Evolutionary conservation across 2,888 invertebrate species (phyloP).

Genomic region (Drosophila cracens): DNA sequence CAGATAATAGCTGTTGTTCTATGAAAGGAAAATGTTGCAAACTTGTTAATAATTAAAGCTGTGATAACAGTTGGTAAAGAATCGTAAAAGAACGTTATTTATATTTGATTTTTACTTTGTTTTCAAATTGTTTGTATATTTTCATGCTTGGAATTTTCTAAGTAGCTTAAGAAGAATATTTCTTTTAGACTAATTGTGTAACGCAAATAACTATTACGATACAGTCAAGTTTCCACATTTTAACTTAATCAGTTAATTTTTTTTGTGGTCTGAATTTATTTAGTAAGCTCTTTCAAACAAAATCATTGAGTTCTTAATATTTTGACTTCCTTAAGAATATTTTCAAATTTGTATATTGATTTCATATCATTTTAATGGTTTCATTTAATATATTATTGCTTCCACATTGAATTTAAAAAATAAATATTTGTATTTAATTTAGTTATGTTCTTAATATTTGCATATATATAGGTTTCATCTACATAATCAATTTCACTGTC

Average conservation of each 20-base stretch:
- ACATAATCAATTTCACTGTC: neutral
- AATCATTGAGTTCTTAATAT: neutral
- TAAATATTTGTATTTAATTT: neutral
- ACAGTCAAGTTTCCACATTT: neutral
- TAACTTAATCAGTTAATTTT: neutral
- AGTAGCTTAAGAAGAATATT: neutral
- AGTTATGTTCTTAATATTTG: neutral
- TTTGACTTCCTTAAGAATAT: neutral
- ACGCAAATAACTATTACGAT: neutral
- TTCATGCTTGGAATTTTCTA: neutral
- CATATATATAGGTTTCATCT: neutral
- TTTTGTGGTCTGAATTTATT: neutral
- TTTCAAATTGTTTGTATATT: neutral
- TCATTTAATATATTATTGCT: neutral
- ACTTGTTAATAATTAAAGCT: slow-evolving; percentile 19
- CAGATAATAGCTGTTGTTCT: slow-evolving; percentile 30
- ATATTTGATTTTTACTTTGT: neutral
- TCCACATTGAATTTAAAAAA: neutral
- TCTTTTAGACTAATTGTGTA: neutral
- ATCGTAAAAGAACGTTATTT: neutral
- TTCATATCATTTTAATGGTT: neutral
- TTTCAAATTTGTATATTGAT: neutral
- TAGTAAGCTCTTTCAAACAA: neutral
- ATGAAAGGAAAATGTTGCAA: slow-evolving; percentile 9
- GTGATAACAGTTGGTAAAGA: slow-evolving; percentile 15